Evolutionary conservation across 1,140 invertebrate genomes (phyloP).

Genomic region (Pseudoatta argentina): DNA sequence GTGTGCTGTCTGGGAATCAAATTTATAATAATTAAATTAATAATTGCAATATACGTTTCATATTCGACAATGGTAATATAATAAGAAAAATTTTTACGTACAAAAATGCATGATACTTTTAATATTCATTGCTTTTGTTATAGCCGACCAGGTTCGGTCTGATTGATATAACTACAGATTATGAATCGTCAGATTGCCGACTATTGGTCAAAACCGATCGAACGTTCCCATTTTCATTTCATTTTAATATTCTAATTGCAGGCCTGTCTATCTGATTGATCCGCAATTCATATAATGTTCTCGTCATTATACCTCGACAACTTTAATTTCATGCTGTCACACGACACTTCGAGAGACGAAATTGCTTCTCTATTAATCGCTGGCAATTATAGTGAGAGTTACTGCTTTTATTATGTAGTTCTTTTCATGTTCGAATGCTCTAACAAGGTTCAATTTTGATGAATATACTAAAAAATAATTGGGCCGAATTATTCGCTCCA

Average conservation of each 20-base stretch:
- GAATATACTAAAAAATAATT: conserved; percentile 20
- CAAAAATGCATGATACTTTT: background rate
- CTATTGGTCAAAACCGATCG: conserved; percentile 67
- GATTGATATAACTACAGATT: conserved; percentile 79
- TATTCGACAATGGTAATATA: background rate
- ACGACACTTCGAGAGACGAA: conserved; percentile 67
- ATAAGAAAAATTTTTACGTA: background rate
- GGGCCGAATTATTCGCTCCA: background rate
- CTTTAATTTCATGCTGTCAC: conserved; percentile 80
- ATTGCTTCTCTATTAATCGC: conserved; percentile 79
- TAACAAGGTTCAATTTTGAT: background rate
- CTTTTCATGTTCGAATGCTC: background rate
- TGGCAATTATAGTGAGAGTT: conserved; percentile 54
- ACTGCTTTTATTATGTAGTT: conserved; percentile 14
- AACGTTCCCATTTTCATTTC: conserved; percentile 64
- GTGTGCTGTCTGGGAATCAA: background rate
- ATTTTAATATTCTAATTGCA: conserved; percentile 82
- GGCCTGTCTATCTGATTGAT: conserved; percentile 77
- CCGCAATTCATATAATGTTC: conserved; percentile 79
- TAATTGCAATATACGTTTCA: background rate
- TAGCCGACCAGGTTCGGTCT: conserved; percentile 15
- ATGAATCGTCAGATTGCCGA: conserved; percentile 71
- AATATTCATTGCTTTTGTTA: conserved; percentile 17
- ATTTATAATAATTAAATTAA: conserved; percentile 21
- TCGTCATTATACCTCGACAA: conserved; percentile 76